Percentiles rank a stretch among this genome's conserved stretches.
phyloP scores from a whole-genome alignment of 2,888 invertebrate genomes.

The Pandemis heparana region DNA sequence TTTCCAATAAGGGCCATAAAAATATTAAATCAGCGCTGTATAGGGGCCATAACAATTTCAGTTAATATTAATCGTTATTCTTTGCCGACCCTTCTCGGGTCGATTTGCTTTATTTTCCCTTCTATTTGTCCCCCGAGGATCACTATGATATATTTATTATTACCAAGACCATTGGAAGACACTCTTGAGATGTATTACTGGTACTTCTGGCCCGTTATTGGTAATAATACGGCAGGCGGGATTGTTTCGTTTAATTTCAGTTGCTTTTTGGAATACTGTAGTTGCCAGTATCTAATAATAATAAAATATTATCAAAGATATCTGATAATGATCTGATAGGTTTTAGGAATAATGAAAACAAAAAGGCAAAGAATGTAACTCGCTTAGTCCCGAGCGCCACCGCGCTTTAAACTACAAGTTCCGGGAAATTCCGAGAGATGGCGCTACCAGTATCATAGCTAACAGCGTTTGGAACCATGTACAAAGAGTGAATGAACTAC shows the following conservation, averaged over 20 bases:
- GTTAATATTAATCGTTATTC: slow-evolving; percentile 86
- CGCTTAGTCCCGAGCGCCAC: not conserved
- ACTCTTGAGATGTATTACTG: slow-evolving; percentile 80
- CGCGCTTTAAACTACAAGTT: not conserved
- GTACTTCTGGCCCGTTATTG: slow-evolving; percentile 61
- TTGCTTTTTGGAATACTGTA: slow-evolving; percentile 15
- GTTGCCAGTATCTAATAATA: not conserved
- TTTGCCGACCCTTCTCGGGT: slow-evolving; percentile 79
- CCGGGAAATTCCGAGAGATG: slow-evolving; percentile 36
- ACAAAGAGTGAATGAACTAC: slow-evolving; percentile 15
- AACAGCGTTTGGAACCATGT: not conserved
- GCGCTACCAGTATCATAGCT: slow-evolving; percentile 26
- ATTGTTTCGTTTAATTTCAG: slow-evolving; percentile 32
- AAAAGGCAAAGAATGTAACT: not conserved
- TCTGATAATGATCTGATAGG: not conserved
- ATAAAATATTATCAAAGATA: not conserved
- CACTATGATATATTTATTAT: slow-evolving; percentile 85
- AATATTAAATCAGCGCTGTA: slow-evolving; percentile 79
- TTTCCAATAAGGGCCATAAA: slow-evolving; percentile 75
- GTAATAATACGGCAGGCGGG: slow-evolving; percentile 39
- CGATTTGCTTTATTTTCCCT: slow-evolving; percentile 84
- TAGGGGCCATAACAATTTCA: slow-evolving; percentile 81
- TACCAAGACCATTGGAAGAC: slow-evolving; percentile 76
- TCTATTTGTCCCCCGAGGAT: slow-evolving; percentile 78
- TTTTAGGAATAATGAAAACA: not conserved